Percentiles rank a stretch among this genome's conserved stretches.
Evolutionary conservation across 2,797 vertebrate genomes (phyloP).

Genomic region (Danio aesculapii): DNA sequence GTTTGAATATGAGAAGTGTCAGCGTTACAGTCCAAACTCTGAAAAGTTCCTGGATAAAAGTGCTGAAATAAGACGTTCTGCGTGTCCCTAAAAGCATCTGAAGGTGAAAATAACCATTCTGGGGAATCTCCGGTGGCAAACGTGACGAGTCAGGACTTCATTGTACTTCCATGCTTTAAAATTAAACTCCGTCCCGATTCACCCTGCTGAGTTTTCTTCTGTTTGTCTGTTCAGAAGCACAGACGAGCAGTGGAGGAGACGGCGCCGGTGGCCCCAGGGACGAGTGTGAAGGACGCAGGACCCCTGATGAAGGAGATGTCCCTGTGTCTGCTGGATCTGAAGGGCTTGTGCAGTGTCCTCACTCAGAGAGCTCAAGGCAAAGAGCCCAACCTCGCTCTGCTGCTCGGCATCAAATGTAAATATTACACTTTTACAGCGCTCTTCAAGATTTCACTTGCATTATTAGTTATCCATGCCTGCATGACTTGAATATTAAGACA

Average conservation of each 20-base stretch:
- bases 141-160: background rate
- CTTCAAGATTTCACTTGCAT: background rate
- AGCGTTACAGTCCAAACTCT: background rate
- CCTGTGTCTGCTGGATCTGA: slow-evolving; percentile 91
- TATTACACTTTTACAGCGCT: slow-evolving; percentile 41
- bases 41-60: background rate
- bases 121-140: background rate
- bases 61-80: slow-evolving; percentile 10
- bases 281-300: slow-evolving; percentile 74
- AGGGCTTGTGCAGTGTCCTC: slow-evolving; percentile 92
- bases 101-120: slow-evolving; percentile 18
- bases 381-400: slow-evolving; percentile 93
- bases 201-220: background rate
- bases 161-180: slow-evolving; percentile 7
- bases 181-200: slow-evolving; percentile 1
- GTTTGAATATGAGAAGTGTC: background rate
- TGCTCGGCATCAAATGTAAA: slow-evolving; percentile 95
- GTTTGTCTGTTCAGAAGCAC: slow-evolving; percentile 74
- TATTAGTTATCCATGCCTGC: background rate
- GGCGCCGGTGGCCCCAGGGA: slow-evolving; percentile 61
- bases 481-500: background rate
- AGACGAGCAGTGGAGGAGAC: slow-evolving; percentile 75
- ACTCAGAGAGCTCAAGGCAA: slow-evolving; percentile 92
- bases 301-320: slow-evolving; percentile 94
- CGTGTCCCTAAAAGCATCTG: slow-evolving; percentile 14